Evolutionary conservation across 2,113 vertebrate genomes (phyloP).

Genomic region (Python bivittatus): DNA sequence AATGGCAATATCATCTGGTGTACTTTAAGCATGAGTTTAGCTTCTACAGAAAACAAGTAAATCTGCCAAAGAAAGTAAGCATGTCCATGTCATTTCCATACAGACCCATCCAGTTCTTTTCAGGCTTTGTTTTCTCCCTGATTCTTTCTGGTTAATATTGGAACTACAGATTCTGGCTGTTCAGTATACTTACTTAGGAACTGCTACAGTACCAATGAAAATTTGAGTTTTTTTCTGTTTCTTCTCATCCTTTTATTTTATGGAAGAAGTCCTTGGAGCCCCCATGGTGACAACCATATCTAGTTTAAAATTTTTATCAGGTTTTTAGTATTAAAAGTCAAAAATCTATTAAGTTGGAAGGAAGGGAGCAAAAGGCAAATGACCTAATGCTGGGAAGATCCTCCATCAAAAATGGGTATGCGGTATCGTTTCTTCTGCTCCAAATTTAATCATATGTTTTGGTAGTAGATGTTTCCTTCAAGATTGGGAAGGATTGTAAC

Average conservation of each 20-base stretch:
- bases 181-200: constrained; percentile 29
- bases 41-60: not conserved
- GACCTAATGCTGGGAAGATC: not conserved
- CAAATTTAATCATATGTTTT: accelerated
- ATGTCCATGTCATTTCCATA: not conserved
- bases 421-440: not conserved
- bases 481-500: not conserved
- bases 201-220: constrained; percentile 25
- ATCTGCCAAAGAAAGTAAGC: not conserved
- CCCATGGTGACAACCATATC: constrained; percentile 64
- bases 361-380: constrained; percentile 3
- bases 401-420: not conserved
- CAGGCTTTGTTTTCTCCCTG: not conserved
- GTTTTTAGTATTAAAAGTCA: constrained; percentile 61
- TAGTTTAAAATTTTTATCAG: constrained; percentile 65
- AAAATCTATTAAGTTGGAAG: constrained; percentile 50
- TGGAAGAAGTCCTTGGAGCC: constrained; percentile 57
- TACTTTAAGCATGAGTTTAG: accelerated
- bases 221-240: constrained; percentile 43
- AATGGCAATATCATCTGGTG: not conserved
- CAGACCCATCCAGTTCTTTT: not conserved
- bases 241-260: constrained; percentile 14
- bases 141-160: not conserved
- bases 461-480: not conserved
- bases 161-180: constrained; percentile 49